Conservation (phyloP, 2,797 vertebrate species). For the Echiichthys vipera region DNA sequence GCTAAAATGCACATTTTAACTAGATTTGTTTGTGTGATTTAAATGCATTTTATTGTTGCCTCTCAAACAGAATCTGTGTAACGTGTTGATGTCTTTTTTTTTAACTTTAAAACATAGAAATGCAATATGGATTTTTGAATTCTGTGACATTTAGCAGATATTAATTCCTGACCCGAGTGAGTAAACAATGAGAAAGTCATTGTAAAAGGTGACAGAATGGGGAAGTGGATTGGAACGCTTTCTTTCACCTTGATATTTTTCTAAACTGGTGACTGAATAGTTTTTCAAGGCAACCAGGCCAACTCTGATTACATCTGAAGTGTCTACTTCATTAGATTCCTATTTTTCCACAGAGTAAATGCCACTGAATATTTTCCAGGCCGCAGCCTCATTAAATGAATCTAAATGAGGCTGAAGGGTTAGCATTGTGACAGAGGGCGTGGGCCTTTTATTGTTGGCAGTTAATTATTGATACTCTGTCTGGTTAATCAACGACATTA, state of each 20-base stretch:
- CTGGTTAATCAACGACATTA: conserved; percentile 79
- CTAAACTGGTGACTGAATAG: background rate
- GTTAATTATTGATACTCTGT: conserved; percentile 80
- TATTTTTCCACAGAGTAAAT: conserved; percentile 46
- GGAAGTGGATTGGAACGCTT: background rate
- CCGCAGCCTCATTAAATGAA: conserved; percentile 32
- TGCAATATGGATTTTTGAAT: background rate
- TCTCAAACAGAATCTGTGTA: background rate
- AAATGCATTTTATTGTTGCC: background rate
- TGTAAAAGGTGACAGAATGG: background rate
- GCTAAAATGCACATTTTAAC: background rate
- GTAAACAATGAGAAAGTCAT: background rate
- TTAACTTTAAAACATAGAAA: background rate
- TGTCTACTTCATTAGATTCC: conserved; percentile 18
- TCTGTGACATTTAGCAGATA: background rate
- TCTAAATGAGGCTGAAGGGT: conserved; percentile 66
- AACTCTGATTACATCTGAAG: conserved; percentile 47
- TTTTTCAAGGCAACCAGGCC: conserved; percentile 8
- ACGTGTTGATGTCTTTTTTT: background rate
- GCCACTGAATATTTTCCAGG: conserved; percentile 38
- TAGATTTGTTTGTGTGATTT: background rate
- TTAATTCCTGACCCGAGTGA: background rate
- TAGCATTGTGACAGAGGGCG: conserved; percentile 69
- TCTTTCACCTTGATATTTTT: background rate
- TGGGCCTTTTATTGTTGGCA: conserved; percentile 65